phyloP scores from a whole-genome alignment of 2,113 vertebrate species.

The Scartelaos histophorus region DNA sequence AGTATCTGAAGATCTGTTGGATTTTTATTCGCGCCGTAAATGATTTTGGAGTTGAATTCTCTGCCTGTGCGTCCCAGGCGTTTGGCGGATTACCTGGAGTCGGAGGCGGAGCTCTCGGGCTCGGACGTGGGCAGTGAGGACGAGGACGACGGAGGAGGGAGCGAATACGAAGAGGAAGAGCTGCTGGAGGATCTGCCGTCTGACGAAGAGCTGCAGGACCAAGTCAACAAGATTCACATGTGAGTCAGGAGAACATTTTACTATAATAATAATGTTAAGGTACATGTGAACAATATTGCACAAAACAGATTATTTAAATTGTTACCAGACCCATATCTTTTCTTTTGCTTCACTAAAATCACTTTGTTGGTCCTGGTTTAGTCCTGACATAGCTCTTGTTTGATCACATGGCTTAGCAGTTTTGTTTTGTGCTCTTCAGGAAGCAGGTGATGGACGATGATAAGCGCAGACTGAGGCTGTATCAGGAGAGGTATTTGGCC shows the following conservation, averaged over 20 bases:
- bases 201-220: constrained; percentile 87
- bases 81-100: constrained; percentile 88
- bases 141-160: constrained; percentile 83
- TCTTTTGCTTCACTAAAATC: too few relatives aligned
- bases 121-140: constrained; percentile 90
- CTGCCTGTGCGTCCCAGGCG: constrained; percentile 67
- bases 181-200: constrained; percentile 90
- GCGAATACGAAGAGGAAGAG: constrained; percentile 92
- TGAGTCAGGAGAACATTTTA: constrained; percentile 64
- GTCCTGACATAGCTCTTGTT: background rate
- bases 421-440: constrained; percentile 67
- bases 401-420: too few relatives aligned
- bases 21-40: too few relatives aligned
- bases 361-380: background rate
- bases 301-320: too few relatives aligned
- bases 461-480: constrained; percentile 87
- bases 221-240: constrained; percentile 97
- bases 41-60: too few relatives aligned
- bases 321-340: too few relatives aligned
- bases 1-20: too few relatives aligned
- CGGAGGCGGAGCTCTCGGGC: constrained; percentile 94
- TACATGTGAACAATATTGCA: too few relatives aligned
- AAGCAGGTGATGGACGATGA: constrained; percentile 94
- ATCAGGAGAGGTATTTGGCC: constrained; percentile 90
- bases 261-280: too few relatives aligned